phyloP scores from a whole-genome alignment of 2,113 vertebrate genomes.

The Petromus typicus region DNA sequence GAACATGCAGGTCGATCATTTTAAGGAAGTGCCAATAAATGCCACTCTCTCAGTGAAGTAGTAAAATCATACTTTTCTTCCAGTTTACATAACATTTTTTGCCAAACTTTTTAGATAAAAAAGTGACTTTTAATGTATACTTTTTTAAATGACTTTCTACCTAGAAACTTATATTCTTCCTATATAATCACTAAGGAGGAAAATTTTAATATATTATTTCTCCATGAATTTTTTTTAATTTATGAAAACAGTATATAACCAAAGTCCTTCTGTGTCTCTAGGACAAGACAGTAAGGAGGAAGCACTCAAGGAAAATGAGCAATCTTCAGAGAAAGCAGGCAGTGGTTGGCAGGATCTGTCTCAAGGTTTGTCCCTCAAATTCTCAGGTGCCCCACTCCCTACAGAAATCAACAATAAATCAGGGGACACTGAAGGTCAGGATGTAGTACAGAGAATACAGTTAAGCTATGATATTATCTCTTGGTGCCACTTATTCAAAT shows the following conservation, averaged over 20 bases:
- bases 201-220: not conserved
- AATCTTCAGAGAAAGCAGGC: not conserved
- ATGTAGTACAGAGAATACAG: not conserved
- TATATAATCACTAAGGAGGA: not conserved
- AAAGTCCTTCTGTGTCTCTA: not conserved
- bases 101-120: not conserved
- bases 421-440: not conserved
- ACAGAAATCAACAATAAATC: not conserved
- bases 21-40: constrained; percentile 35
- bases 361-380: not conserved
- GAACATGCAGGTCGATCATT: not conserved
- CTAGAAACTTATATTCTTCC: not conserved
- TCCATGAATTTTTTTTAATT: constrained; percentile 36
- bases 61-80: not conserved
- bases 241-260: not conserved
- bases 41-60: not conserved
- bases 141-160: constrained; percentile 7
- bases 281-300: not conserved
- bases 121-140: not conserved
- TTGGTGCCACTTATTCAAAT: not conserved
- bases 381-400: not conserved
- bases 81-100: constrained; percentile 25
- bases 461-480: not conserved
- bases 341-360: not conserved
- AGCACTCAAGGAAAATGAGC: not conserved